A percentile compares a stretch with the other conserved stretches of the same genome.
These are phyloP conservation scores for Anguilla rostrata DNA, from an alignment of 2,113 vertebrate genomes.

Conservation along the genomic window DNA sequence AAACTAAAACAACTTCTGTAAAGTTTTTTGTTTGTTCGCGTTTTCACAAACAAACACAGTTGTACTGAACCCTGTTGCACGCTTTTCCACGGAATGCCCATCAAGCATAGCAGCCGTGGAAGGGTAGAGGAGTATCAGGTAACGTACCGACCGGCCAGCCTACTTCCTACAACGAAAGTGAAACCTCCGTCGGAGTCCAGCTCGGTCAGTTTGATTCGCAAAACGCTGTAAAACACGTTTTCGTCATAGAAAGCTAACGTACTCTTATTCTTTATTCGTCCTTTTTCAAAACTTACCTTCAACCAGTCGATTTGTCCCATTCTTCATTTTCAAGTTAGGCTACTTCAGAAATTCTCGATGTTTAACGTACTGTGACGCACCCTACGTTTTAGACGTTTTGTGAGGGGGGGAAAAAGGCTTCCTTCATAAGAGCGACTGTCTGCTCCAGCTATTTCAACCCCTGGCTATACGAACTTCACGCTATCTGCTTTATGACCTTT, in stretches of 20 bases:
- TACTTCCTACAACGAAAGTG: constrained; percentile 7
- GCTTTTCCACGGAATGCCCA: not conserved
- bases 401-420: not conserved
- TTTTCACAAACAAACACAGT: not conserved
- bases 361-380: constrained; percentile 7
- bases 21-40: not conserved
- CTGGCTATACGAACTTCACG: not conserved
- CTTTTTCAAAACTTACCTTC: constrained; percentile 7
- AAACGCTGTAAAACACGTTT: not conserved
- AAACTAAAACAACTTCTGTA: not conserved
- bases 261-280: not conserved
- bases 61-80: not conserved
- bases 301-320: not conserved
- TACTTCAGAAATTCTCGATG: constrained; percentile 2
- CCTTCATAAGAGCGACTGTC: not conserved
- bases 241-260: not conserved
- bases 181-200: not conserved
- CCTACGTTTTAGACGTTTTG: not conserved
- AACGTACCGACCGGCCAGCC: not conserved
- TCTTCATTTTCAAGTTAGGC: not conserved
- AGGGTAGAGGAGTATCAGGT: too few species aligned
- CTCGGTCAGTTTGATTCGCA: not conserved
- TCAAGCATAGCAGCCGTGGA: not conserved
- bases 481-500: not conserved
- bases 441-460: not conserved